These are phyloP conservation scores for Heliothis peltigera DNA, from an alignment of 2,888 invertebrate genomes.

Conservation along the genomic window DNA sequence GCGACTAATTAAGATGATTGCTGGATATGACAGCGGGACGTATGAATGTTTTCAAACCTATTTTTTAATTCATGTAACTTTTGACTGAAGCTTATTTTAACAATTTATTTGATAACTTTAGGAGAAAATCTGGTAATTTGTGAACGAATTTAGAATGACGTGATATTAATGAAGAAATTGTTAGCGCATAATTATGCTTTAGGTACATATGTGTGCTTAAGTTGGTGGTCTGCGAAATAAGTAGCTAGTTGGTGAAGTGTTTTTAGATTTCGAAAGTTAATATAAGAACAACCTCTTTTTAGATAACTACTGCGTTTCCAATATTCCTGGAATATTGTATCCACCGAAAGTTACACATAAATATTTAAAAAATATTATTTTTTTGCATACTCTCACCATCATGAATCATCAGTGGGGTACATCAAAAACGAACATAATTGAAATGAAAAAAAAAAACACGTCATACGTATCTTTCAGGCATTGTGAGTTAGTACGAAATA, in stretches of 20 bases:
- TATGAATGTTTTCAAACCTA: constrained; percentile 46
- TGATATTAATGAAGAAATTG: no score
- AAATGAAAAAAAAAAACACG: constrained; percentile 35
- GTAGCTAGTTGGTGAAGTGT: no score
- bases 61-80: constrained; percentile 5
- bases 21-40: constrained; percentile 62
- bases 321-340: no score
- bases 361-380: neutral
- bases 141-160: no score
- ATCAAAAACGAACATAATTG: constrained; percentile 21
- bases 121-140: neutral
- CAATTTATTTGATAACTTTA: neutral
- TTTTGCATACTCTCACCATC: neutral
- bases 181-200: no score
- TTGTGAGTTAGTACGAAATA: constrained; percentile 70
- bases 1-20: constrained; percentile 77
- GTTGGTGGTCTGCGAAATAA: no score
- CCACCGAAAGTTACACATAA: no score
- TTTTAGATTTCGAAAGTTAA: no score
- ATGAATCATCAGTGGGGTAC: neutral
- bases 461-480: constrained; percentile 48
- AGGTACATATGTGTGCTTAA: no score
- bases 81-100: constrained; percentile 1
- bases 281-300: no score
- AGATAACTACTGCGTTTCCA: no score